Conservation (phyloP, 2,888 invertebrate species). For the Autographa pulchrina region DNA sequence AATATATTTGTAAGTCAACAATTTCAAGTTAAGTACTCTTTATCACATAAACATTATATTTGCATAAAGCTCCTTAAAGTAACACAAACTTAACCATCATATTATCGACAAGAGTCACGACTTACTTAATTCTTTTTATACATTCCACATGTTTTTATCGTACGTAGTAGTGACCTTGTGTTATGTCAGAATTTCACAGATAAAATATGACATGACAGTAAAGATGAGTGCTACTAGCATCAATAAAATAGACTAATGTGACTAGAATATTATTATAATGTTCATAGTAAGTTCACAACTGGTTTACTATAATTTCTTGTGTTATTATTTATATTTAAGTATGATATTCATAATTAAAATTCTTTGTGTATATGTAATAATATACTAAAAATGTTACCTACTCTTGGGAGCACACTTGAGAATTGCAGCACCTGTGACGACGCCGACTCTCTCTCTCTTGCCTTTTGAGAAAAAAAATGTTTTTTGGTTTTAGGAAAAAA, state of each 20-base stretch:
- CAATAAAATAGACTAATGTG: neutral
- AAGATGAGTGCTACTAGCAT: constrained; percentile 19
- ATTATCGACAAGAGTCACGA: constrained; percentile 57
- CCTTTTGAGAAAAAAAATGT: too few relatives aligned
- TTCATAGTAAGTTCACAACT: too few relatives aligned
- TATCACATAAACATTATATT: constrained; percentile 60
- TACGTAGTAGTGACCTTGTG: constrained; percentile 63
- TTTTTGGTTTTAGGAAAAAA: too few relatives aligned
- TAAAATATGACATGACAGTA: constrained; percentile 11
- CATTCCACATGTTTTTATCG: constrained; percentile 83
- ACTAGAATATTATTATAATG: too few relatives aligned
- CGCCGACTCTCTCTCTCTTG: too few relatives aligned
- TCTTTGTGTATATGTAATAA: too few relatives aligned
- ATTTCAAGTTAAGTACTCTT: constrained; percentile 72
- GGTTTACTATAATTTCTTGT: too few relatives aligned
- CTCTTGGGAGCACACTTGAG: too few relatives aligned
- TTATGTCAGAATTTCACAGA: constrained; percentile 35
- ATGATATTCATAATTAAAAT: too few relatives aligned
- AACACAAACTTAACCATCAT: constrained; percentile 67
- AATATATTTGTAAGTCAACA: constrained; percentile 66
- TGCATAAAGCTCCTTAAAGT: constrained; percentile 41
- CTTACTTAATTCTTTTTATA: constrained; percentile 74
- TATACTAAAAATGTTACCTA: too few relatives aligned
- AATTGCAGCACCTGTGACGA: too few relatives aligned
- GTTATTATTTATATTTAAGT: too few relatives aligned